A percentile compares a stretch with the other conserved stretches of the same genome.
Conservation (phyloP, 2,797 vertebrate species). For the Paramormyrops hopkinsi region DNA sequence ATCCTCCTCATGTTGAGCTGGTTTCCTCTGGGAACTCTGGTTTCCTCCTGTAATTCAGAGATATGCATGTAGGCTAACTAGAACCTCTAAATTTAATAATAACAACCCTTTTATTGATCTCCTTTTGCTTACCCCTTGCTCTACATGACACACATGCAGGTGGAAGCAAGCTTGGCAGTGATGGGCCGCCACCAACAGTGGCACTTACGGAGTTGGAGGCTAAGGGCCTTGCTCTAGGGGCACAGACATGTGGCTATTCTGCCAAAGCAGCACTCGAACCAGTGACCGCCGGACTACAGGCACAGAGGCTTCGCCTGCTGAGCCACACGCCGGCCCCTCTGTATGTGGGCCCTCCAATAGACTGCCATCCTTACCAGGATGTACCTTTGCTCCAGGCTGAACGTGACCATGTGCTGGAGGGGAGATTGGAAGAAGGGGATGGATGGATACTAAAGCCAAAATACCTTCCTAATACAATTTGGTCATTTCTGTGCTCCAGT, state of each 20-base stretch:
- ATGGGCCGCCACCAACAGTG: neutral
- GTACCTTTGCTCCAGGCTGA: neutral
- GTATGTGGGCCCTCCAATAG: neutral
- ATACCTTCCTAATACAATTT: neutral
- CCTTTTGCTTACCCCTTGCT: neutral
- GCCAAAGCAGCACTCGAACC: neutral
- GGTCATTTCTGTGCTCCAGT: neutral
- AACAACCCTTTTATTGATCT: neutral
- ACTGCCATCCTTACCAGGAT: neutral
- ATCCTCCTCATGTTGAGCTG: neutral
- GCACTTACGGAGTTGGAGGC: neutral
- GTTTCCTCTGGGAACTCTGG: neutral
- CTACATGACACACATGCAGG: neutral
- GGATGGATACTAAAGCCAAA: neutral
- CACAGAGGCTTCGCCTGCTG: neutral
- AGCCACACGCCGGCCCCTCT: neutral
- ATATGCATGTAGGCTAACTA: neutral
- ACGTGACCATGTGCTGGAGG: neutral
- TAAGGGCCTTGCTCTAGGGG: neutral
- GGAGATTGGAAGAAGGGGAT: neutral
- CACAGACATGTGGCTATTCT: neutral
- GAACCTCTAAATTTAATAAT: neutral
- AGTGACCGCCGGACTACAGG: neutral
- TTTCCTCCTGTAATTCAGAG: neutral
- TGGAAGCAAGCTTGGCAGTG: neutral